Evolutionary conservation across 2,113 vertebrate species (phyloP).

Genomic region (Nestor notabilis): DNA sequence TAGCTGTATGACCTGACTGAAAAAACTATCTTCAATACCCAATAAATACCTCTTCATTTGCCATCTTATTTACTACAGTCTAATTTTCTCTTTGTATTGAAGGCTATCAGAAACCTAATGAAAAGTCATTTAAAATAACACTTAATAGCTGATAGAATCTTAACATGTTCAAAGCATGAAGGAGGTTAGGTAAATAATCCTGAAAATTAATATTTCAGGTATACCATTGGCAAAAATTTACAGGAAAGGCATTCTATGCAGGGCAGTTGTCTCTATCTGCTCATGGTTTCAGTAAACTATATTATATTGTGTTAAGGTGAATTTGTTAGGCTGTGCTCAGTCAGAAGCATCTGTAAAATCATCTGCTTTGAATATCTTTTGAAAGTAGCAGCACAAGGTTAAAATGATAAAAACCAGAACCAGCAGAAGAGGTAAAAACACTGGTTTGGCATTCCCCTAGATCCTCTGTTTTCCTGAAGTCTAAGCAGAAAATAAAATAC

Average conservation of each 20-base stretch:
- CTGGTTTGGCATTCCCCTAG: background rate
- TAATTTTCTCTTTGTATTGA: background rate
- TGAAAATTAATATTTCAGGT: background rate
- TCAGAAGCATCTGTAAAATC: conserved; percentile 32
- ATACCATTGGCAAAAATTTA: background rate
- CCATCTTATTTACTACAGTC: background rate
- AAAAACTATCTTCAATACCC: background rate
- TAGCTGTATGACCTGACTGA: background rate
- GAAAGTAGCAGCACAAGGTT: background rate
- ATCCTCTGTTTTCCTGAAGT: background rate
- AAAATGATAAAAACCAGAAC: background rate
- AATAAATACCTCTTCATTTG: background rate
- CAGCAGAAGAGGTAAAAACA: background rate
- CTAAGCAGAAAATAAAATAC: background rate
- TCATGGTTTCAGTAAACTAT: conserved; percentile 18
- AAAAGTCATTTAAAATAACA: background rate
- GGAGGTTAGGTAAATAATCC: background rate
- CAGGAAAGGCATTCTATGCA: background rate
- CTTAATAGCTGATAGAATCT: background rate
- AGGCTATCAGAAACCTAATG: background rate
- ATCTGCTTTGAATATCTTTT: background rate
- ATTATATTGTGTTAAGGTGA: background rate
- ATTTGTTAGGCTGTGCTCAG: background rate
- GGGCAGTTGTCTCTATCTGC: conserved; percentile 36
- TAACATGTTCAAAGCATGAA: background rate